Conservation (phyloP, 2,113 vertebrate species). For the Suricata suricatta region DNA sequence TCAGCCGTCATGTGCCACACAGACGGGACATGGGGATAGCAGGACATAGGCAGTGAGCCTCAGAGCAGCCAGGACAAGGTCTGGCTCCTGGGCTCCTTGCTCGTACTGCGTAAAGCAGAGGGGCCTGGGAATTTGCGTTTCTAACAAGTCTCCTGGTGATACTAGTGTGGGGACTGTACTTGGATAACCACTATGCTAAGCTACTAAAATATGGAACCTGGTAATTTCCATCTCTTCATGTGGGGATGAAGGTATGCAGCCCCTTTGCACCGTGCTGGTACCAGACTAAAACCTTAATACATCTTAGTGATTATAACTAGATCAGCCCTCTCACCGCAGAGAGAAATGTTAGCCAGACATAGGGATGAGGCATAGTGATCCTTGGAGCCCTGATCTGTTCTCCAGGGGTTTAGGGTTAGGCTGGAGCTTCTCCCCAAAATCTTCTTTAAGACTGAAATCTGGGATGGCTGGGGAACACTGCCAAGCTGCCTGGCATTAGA, state of each 20-base stretch:
- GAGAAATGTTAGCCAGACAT: neutral
- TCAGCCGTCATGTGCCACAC: rapidly evolving
- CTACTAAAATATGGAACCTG: neutral
- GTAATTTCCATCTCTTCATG: neutral
- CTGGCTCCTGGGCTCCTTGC: neutral
- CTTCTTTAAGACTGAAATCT: neutral
- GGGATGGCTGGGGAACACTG: neutral
- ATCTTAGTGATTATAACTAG: neutral
- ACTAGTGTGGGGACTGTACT: neutral
- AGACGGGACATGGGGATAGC: neutral
- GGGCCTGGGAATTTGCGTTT: neutral
- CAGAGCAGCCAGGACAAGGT: neutral
- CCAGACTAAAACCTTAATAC: neutral
- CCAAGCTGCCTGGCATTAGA: neutral
- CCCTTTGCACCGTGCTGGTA: neutral
- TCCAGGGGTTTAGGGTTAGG: neutral
- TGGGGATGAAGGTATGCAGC: neutral
- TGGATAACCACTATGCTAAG: neutral
- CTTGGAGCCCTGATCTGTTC: neutral
- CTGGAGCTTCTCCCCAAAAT: neutral
- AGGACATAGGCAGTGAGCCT: neutral
- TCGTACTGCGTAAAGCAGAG: neutral
- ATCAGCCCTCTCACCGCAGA: neutral
- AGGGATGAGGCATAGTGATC: rapidly evolving
- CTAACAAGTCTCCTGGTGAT: neutral